Conservation (phyloP, 2,888 invertebrate species). For the Caenorhabditis sp. region DNA sequence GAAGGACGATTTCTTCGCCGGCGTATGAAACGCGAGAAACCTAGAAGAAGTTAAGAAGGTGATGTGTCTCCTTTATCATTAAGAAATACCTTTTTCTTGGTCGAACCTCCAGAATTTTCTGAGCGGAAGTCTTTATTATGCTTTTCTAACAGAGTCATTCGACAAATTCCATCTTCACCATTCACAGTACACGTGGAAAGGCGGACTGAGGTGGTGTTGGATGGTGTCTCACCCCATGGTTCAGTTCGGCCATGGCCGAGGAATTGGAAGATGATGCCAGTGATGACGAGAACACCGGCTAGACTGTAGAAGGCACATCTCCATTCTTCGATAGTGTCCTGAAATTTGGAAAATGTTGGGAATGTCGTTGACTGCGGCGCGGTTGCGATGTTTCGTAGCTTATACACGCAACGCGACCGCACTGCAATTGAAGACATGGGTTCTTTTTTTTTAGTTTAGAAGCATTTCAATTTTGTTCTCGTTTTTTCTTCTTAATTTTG, state of each 20-base stretch:
- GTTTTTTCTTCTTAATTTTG: no score
- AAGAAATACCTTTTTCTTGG: conserved; percentile 15
- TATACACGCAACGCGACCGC: no score
- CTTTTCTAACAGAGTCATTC: conserved; percentile 34
- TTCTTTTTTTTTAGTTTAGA: no score
- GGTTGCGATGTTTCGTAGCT: no score
- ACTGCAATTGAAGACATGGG: no score
- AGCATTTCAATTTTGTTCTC: no score
- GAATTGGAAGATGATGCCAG: conserved; percentile 60
- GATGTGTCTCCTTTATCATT: background rate
- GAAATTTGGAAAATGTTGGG: background rate
- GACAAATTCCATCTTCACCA: conserved; percentile 28
- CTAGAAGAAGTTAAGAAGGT: conserved; percentile 4
- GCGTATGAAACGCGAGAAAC: conserved; percentile 34
- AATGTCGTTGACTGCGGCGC: no score
- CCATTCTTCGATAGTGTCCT: conserved; percentile 56
- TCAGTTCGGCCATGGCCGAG: conserved; percentile 61
- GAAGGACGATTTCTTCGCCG: conserved; percentile 35
- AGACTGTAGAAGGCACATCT: conserved; percentile 58
- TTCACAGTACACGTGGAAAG: conserved; percentile 22
- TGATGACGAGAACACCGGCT: conserved; percentile 54
- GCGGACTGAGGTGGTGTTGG: conserved; percentile 21
- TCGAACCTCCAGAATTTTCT: conserved; percentile 16
- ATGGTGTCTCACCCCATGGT: conserved; percentile 40
- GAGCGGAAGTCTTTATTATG: conserved; percentile 33